phyloP scores from a whole-genome alignment of 2,797 vertebrate species.

The Neosalanx taihuensis region DNA sequence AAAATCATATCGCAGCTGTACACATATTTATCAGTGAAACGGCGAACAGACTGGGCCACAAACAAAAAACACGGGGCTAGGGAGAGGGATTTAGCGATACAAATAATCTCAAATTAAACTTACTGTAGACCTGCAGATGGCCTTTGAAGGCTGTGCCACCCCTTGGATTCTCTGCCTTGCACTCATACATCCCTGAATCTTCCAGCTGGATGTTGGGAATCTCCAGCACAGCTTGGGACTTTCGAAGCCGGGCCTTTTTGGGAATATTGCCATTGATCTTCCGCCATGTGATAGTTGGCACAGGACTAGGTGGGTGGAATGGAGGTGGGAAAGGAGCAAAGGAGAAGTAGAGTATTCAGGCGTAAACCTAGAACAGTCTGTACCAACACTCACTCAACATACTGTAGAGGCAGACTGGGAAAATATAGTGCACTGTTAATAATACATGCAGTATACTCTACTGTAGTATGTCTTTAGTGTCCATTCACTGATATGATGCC shows the following conservation, averaged over 20 bases:
- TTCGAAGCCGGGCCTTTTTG: conserved; percentile 89
- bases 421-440: not conserved
- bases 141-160: conserved; percentile 93
- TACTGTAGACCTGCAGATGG: conserved; percentile 95
- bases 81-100: not conserved
- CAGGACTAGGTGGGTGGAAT: conserved; percentile 73
- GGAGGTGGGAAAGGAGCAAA: conserved; percentile 19
- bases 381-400: not conserved
- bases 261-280: conserved; percentile 95
- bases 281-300: conserved; percentile 96
- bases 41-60: too few species aligned
- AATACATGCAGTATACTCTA: not conserved
- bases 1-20: too few species aligned
- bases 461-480: not conserved
- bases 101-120: conserved; percentile 58
- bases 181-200: conserved; percentile 90
- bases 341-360: conserved; percentile 22
- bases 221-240: conserved; percentile 95
- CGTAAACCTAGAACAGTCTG: not conserved
- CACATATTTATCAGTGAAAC: too few species aligned
- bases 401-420: too few species aligned
- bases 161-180: conserved; percentile 91
- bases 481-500: not conserved
- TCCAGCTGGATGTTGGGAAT: conserved; percentile 94
- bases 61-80: not conserved